These are phyloP conservation scores for Remorina albescens DNA, from an alignment of 2,797 vertebrate species.

Conservation along the genomic window DNA sequence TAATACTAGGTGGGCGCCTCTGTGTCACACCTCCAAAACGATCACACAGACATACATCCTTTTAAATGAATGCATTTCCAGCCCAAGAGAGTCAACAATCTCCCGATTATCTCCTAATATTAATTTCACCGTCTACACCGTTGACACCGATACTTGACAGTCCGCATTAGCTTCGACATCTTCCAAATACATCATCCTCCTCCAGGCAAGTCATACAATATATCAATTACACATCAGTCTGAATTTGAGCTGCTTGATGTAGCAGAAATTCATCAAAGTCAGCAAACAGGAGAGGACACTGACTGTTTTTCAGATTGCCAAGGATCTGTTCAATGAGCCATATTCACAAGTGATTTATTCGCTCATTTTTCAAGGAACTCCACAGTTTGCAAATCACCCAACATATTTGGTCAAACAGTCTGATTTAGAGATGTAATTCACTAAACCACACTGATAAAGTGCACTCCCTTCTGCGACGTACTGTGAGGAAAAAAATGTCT, in stretches of 20 bases:
- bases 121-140: conserved; percentile 13
- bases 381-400: conserved; percentile 46
- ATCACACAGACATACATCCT: background rate
- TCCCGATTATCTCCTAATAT: conserved; percentile 32
- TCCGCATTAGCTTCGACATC: conserved; percentile 10
- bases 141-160: conserved; percentile 7
- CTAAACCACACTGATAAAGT: background rate
- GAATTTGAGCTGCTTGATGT: conserved; percentile 72
- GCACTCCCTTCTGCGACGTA: background rate
- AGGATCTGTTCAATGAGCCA: conserved; percentile 77
- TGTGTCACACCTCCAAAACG: background rate
- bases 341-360: conserved; percentile 71
- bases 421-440: conserved; percentile 18
- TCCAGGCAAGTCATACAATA: conserved; percentile 43
- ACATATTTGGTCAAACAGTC: conserved; percentile 51
- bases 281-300: conserved; percentile 74
- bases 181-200: conserved; percentile 49
- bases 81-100: conserved; percentile 15
- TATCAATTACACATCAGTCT: conserved; percentile 77
- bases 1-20: background rate
- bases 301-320: conserved; percentile 61
- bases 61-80: background rate
- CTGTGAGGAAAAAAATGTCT: background rate
- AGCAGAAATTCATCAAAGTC: conserved; percentile 79
- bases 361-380: conserved; percentile 56